Evolutionary conservation across 2,888 invertebrate species (phyloP), one percentile per base, ranked within the genome.

Genomic region (Eubasilissa splendida): DNA sequence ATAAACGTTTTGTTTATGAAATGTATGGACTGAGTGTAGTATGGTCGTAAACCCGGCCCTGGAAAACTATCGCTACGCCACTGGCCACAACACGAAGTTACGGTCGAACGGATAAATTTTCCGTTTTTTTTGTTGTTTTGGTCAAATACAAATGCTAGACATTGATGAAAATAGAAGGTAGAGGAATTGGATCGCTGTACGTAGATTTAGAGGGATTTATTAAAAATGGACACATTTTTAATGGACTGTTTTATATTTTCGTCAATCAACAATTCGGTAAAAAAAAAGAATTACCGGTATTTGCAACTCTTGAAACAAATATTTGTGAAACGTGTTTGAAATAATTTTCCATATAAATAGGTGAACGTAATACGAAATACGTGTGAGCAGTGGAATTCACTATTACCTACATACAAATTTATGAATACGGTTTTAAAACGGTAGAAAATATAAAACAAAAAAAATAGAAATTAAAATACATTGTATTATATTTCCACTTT

Each of bases 91-190:
- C 31, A 63, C 63, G 63, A 68, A 50, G 68, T 42, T 33, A 66
- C 66, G 66, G 66, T 68, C 12, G 50, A 50, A 50, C 50, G 68
- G 42, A 42, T 42, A 42, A 52, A 50, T 68, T 68, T 9, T 50
- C 33, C 9, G 4, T 68, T 68, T 68, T 66, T 22, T 22, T 22
- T 22, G 0, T 0, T 22, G 0, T 22, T 22, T n/a, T n/a, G 9
- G 58, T n/a, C 4, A 58, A 58, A 58, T 10, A 11, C 58, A 58
- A 58, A 4, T n/a, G n/a, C 12, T n/a, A 33, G 42, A 68, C 50
- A 50, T 50, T 50, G 14, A 52, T 68, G 68, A 50, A 68, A 68
- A 68, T 52, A 68, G 68, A 68, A 63, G 4, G 63, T 31, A 33
- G 63, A 31, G 33, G 63, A 63, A 68, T 68, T 50, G 68, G n/a